phyloP scores from a whole-genome alignment of 2,113 vertebrate species.

The Oreochromis niloticus region DNA sequence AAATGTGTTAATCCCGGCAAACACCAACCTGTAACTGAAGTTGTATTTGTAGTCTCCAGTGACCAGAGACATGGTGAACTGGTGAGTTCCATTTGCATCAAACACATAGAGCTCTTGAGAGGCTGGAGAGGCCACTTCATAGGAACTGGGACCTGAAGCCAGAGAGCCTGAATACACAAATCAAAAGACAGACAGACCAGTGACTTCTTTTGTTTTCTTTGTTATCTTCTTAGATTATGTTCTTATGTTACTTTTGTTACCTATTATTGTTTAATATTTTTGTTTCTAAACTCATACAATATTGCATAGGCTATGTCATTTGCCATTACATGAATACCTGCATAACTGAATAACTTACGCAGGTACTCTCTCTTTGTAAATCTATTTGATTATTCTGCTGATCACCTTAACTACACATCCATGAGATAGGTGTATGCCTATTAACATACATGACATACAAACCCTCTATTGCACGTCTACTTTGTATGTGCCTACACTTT shows the following conservation, averaged over 20 bases:
- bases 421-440: neutral
- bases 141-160: slow-evolving; percentile 76
- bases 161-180: slow-evolving; percentile 40
- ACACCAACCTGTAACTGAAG: slow-evolving; percentile 84
- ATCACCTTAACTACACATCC: neutral
- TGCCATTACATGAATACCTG: neutral
- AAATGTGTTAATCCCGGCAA: neutral
- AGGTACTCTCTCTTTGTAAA: neutral
- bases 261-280: neutral
- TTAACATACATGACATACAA: fast-evolving
- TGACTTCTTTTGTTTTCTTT: neutral
- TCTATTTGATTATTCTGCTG: neutral
- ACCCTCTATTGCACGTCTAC: neutral
- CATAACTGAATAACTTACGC: neutral
- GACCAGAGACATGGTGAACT: slow-evolving; percentile 90
- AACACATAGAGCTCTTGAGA: slow-evolving; percentile 97
- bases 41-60: slow-evolving; percentile 96
- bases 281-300: neutral
- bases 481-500: neutral
- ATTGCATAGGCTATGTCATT: neutral
- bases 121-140: slow-evolving; percentile 91
- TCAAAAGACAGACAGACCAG: neutral
- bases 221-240: neutral
- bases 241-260: neutral
- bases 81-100: slow-evolving; percentile 92